A percentile compares a stretch with the other conserved stretches of the same genome.
Conservation (phyloP, 2,888 invertebrate species). For the Apeira syringaria region DNA sequence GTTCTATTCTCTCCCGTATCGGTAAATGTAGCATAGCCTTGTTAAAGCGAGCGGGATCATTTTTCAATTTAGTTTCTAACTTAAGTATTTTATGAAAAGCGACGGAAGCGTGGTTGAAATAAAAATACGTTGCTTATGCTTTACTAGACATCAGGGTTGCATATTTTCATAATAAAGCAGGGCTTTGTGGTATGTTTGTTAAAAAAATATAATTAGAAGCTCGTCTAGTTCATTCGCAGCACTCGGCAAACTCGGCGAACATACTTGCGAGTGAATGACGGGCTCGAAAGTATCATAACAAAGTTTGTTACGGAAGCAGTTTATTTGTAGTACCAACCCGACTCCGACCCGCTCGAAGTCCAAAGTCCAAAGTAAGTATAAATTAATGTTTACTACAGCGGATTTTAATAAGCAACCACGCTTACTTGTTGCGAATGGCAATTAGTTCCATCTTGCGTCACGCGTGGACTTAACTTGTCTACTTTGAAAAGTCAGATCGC, state of each 20-base stretch:
- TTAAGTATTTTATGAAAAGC: conserved; percentile 23
- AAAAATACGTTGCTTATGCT: conserved; percentile 13
- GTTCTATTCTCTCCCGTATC: conserved; percentile 1
- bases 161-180: neutral
- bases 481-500: conserved; percentile 81
- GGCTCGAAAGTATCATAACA: conserved; percentile 33
- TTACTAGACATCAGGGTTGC: neutral
- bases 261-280: conserved; percentile 16
- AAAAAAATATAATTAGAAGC: conserved; percentile 5
- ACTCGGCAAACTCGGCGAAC: conserved; percentile 14
- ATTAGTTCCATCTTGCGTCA: conserved; percentile 69
- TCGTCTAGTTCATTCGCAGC: conserved; percentile 9
- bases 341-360: conserved; percentile 24
- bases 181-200: neutral
- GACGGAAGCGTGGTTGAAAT: conserved; percentile 20
- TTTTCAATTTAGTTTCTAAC: conserved; percentile 29
- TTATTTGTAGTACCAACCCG: conserved; percentile 28
- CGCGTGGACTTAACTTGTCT: conserved; percentile 82
- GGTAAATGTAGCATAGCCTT: conserved; percentile 9
- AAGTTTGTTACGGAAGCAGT: conserved; percentile 33
- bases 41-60: conserved; percentile 25
- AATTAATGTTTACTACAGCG: conserved; percentile 67
- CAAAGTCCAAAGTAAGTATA: conserved; percentile 38
- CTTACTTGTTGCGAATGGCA: conserved; percentile 71
- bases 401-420: conserved; percentile 71